Percentiles rank a stretch among this genome's conserved stretches.
Conservation (phyloP, 2,888 invertebrate species). For the Furcula furcula region DNA sequence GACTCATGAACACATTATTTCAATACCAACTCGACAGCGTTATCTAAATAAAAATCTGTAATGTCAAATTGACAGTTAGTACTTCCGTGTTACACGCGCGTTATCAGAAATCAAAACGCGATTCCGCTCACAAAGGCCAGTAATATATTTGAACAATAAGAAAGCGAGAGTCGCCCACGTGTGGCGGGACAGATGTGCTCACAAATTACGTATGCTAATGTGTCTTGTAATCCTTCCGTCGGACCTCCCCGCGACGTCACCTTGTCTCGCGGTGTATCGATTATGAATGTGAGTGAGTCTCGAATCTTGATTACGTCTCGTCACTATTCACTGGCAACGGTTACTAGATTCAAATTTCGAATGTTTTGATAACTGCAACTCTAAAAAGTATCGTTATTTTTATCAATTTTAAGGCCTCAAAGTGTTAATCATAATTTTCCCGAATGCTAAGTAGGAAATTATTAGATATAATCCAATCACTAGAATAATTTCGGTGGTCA, state of each 20-base stretch:
- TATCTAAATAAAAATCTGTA: conserved; percentile 42
- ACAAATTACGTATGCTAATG: conserved; percentile 79
- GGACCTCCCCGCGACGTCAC: conserved; percentile 64
- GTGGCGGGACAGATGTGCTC: conserved; percentile 57
- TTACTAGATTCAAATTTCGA: conserved; percentile 22
- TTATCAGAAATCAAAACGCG: conserved; percentile 49
- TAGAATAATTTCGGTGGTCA: too few species aligned
- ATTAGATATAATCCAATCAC: too few species aligned
- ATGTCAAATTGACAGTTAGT: conserved; percentile 42
- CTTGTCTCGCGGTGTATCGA: conserved; percentile 57
- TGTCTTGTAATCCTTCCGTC: conserved; percentile 72
- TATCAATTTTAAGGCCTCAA: too few species aligned
- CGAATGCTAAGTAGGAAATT: too few species aligned
- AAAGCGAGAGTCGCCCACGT: conserved; percentile 66
- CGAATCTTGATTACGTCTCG: conserved; percentile 37
- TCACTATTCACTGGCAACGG: conserved; percentile 30
- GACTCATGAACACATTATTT: conserved; percentile 24
- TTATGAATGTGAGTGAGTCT: conserved; percentile 53
- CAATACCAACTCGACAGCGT: conserved; percentile 41
- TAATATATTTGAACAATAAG: conserved; percentile 66
- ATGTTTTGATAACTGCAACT: too few species aligned
- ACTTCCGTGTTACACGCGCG: conserved; percentile 52
- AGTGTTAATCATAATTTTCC: too few species aligned
- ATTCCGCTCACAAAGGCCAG: conserved; percentile 49
- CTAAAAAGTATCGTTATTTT: conserved; percentile 1